These are phyloP conservation scores for Rhinoderma darwinii DNA, from an alignment of 2,113 vertebrate genomes.

Conservation along the genomic window DNA sequence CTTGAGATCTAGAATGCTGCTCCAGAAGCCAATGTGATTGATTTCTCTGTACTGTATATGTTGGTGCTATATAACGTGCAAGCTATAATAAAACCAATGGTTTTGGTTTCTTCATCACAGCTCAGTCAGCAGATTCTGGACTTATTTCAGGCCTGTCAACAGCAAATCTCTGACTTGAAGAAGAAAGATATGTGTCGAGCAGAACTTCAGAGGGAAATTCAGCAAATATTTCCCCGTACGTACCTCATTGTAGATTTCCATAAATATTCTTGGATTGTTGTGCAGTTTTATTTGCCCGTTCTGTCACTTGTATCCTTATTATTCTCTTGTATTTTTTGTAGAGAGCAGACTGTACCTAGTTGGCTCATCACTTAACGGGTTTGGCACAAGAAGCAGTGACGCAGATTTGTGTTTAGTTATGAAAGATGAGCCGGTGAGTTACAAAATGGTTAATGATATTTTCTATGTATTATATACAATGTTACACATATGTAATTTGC, in stretches of 20 bases:
- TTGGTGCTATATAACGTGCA: neutral
- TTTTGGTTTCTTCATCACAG: conserved; percentile 68
- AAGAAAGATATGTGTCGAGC: conserved; percentile 86
- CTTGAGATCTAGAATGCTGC: too few species aligned
- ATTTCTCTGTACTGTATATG: neutral
- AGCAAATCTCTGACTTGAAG: conserved; percentile 84
- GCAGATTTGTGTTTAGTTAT: conserved; percentile 92
- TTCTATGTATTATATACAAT: neutral
- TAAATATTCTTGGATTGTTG: neutral
- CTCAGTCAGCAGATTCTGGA: conserved; percentile 89
- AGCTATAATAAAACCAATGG: neutral
- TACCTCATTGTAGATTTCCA: conserved; percentile 40
- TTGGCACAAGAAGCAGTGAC: conserved; percentile 91
- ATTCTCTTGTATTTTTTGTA: conserved; percentile 62
- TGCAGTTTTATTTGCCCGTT: neutral
- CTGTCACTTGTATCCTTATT: conserved; percentile 34
- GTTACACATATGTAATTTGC: too few species aligned
- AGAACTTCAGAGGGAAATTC: conserved; percentile 86
- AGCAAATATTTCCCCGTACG: conserved; percentile 82
- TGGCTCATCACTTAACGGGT: conserved; percentile 92
- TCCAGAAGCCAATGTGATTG: neutral
- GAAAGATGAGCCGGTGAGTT: conserved; percentile 83
- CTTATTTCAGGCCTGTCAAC: conserved; percentile 84
- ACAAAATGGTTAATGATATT: neutral
- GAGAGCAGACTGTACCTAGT: conserved; percentile 87